A percentile compares a stretch with the other conserved stretches of the same genome.
Conservation (phyloP, 1,140 invertebrate genomes). For the Lamellibrachia luymesi region DNA sequence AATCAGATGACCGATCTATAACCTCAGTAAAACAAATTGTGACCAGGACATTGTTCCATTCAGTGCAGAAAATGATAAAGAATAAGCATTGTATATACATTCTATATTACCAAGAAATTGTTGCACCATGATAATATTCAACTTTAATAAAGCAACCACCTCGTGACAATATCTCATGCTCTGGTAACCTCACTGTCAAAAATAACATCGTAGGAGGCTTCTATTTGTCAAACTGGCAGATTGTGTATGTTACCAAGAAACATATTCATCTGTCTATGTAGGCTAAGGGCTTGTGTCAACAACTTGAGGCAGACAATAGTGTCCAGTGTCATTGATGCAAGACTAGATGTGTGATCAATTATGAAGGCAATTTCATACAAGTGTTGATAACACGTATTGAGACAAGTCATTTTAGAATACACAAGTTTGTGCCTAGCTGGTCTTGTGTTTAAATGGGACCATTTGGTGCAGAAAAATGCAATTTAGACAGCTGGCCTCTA, state of each 20-base stretch:
- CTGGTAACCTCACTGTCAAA: neutral
- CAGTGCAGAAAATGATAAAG: neutral
- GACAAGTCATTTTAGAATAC: neutral
- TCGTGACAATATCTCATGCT: neutral
- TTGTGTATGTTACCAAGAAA: neutral
- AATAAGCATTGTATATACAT: neutral
- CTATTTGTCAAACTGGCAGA: neutral
- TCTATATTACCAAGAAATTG: neutral
- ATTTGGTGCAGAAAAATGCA: neutral
- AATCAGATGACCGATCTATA: too few species aligned
- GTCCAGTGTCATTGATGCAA: neutral
- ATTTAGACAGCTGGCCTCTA: neutral
- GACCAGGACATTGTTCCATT: neutral
- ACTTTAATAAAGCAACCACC: neutral
- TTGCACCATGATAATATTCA: neutral
- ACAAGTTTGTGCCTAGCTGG: neutral
- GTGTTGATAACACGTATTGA: neutral
- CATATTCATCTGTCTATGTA: neutral
- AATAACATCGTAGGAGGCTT: neutral
- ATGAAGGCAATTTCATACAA: neutral
- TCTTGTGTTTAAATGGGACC: neutral
- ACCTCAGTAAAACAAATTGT: neutral
- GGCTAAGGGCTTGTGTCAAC: neutral
- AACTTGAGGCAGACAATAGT: neutral
- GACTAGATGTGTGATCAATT: neutral